These are phyloP conservation scores for Sitta europaea DNA, from an alignment of 2,113 vertebrate species.

Conservation along the genomic window DNA sequence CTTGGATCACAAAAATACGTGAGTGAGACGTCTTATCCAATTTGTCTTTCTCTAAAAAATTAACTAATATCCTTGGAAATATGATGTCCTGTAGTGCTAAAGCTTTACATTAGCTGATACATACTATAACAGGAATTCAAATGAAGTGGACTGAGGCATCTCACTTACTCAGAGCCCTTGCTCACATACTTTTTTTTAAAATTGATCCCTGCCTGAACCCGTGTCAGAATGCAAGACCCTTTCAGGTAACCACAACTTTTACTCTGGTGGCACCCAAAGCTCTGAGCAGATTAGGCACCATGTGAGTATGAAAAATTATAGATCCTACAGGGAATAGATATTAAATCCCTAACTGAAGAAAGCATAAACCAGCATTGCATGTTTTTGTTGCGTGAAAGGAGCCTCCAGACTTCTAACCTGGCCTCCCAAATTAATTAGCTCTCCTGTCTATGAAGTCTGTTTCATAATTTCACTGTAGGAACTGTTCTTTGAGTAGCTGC, in stretches of 20 bases:
- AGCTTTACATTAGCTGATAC: not conserved
- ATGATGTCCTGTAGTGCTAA: not conserved
- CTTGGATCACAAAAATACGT: not conserved
- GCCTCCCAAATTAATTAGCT: not conserved
- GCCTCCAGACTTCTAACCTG: not conserved
- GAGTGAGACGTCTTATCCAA: not conserved
- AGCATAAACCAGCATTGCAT: not conserved
- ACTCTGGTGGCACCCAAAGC: not conserved
- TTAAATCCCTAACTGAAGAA: not conserved
- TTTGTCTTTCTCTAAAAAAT: not conserved
- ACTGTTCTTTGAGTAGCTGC: not conserved
- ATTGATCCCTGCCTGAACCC: not conserved
- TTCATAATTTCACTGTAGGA: not conserved
- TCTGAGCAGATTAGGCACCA: not conserved
- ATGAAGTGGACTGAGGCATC: not conserved
- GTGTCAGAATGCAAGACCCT: not conserved
- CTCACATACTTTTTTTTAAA: not conserved
- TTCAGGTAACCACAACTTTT: not conserved
- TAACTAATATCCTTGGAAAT: not conserved
- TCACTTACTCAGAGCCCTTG: not conserved
- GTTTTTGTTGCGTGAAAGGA: not conserved
- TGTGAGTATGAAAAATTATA: not conserved
- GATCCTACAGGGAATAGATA: not conserved
- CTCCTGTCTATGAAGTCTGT: not conserved
- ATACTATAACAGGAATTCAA: not conserved